Evolutionary conservation across 2,888 invertebrate species (phyloP), one percentile per base, ranked within the genome.

Genomic region (Nowickia ferox): DNA sequence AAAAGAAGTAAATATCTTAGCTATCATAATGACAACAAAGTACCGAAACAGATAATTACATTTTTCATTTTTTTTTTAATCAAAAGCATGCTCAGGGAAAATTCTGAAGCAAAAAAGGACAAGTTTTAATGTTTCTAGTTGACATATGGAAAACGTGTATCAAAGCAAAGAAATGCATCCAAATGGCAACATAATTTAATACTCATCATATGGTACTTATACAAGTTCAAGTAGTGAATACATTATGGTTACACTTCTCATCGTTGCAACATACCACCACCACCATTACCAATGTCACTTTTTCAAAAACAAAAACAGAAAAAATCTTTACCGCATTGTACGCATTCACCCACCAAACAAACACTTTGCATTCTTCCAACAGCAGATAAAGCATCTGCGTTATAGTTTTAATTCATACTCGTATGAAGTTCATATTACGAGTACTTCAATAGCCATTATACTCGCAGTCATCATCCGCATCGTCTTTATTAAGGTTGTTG

Each of bases 131-230:
- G 61, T 77, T 42, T 81, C 53, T 81, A 75, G 75, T 22, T 86
- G 84, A 79, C 84, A 87, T 87, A 84, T 83, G 87, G 79, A 87
- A 87, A 83, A 79, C 80, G 75, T 83, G 77, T 84, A 75, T 84
- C 81, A 44, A 17, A 57, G 66, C 13, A 79, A 85, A 74, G 80
- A 83, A 84, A 63, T 81, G 80, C 84, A 83, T 46, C 59, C 76
- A 66, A 83, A 86, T 71, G 72, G 40, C 84, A 84, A 77, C 69
- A 77, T 77, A 77, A 84, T 86, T 86, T 77, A 86, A 86, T 86
- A 38, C 74, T 81, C 84, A 86, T 86, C 84, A 86, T 81, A 80
- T 80, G 83, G 59, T 72, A 48, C 40, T 48, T 53, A 40, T 71
- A 83, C 13, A 57, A 71, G 17, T 66, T 48, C 61, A 59, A 75